These are phyloP conservation scores for Pseudochirops corinnae DNA, from an alignment of 2,797 vertebrate species.

Conservation along the genomic window DNA sequence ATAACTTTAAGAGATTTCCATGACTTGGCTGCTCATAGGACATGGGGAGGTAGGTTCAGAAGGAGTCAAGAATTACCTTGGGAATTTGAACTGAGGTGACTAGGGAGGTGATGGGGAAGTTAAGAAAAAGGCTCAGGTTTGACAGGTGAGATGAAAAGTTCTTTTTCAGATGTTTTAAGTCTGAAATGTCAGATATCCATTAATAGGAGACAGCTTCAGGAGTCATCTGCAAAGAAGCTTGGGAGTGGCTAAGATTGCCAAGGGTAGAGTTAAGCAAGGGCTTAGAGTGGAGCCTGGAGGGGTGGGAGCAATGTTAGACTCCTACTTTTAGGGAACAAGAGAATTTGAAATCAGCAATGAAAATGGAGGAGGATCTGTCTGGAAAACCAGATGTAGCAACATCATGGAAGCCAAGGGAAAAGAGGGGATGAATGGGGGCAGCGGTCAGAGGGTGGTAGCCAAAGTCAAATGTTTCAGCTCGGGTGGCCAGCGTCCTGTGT, in stretches of 20 bases:
- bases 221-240: not conserved
- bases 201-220: not conserved
- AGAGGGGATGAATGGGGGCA: not conserved
- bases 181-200: not conserved
- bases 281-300: not conserved
- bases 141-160: not conserved
- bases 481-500: too few relatives aligned
- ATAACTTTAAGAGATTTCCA: not conserved
- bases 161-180: not conserved
- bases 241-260: not conserved
- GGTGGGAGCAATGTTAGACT: not conserved
- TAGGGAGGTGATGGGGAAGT: not conserved
- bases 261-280: not conserved
- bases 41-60: not conserved
- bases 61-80: not conserved
- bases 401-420: not conserved
- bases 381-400: not conserved
- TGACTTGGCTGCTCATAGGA: not conserved
- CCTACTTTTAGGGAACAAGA: not conserved
- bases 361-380: not conserved
- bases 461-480: not conserved
- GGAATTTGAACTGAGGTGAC: not conserved
- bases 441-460: not conserved
- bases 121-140: not conserved
- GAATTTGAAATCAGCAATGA: not conserved